Evolutionary conservation across 2,888 invertebrate species (phyloP).

Genomic region (Gymnocheta viridis): DNA sequence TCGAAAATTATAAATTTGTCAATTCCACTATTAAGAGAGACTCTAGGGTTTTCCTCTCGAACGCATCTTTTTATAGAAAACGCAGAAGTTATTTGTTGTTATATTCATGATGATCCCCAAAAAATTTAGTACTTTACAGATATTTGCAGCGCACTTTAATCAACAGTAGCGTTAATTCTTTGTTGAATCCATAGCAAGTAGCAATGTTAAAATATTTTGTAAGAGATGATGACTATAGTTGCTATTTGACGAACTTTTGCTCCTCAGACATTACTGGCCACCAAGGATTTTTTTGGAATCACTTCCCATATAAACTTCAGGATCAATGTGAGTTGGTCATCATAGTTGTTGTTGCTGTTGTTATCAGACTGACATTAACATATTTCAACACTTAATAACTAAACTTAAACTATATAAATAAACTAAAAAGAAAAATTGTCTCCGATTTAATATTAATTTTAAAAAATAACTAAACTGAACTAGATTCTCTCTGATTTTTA

Average conservation of each 20-base stretch:
- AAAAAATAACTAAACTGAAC: conserved; percentile 10
- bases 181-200: background rate
- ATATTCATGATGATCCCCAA: background rate
- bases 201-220: background rate
- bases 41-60: background rate
- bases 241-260: background rate
- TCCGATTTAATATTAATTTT: background rate
- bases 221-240: background rate
- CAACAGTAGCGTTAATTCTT: too few relatives aligned
- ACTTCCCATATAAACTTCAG: background rate
- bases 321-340: conserved; percentile 36
- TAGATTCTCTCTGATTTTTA: background rate
- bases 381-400: conserved; percentile 21
- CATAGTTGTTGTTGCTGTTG: conserved; percentile 19
- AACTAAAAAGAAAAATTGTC: conserved; percentile 14
- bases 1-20: too few relatives aligned
- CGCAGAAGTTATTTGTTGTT: too few relatives aligned
- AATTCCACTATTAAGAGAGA: background rate
- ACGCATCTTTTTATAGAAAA: too few relatives aligned
- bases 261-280: background rate
- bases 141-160: too few relatives aligned
- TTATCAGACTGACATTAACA: conserved; percentile 23
- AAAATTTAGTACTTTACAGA: background rate
- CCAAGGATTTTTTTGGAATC: background rate
- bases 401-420: conserved; percentile 27